These are phyloP conservation scores for Girardinichthys multiradiatus DNA, from an alignment of 2,113 vertebrate genomes.

Conservation along the genomic window DNA sequence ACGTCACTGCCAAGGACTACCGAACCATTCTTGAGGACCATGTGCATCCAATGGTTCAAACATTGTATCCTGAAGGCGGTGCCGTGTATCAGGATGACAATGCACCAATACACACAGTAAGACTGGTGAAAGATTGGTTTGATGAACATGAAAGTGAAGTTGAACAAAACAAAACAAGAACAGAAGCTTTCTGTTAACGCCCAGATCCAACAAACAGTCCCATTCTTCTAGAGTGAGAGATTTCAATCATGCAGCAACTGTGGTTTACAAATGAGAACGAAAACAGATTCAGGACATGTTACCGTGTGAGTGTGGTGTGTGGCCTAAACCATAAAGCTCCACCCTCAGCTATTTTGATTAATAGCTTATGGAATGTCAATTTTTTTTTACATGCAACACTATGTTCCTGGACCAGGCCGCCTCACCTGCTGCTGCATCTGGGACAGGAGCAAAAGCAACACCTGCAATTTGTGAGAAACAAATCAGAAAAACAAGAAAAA, in stretches of 20 bases:
- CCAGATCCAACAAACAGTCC: constrained; percentile 19
- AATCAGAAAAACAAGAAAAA: neutral
- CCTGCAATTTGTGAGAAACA: constrained; percentile 21
- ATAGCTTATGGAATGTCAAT: too few species aligned
- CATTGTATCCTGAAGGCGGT: too few species aligned
- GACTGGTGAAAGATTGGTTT: too few species aligned
- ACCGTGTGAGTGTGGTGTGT: neutral
- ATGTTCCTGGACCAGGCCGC: neutral
- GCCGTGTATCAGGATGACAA: too few species aligned
- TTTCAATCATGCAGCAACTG: neutral
- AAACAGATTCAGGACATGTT: neutral
- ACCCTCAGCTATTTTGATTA: too few species aligned
- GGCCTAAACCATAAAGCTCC: neutral
- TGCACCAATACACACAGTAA: too few species aligned
- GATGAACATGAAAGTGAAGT: too few species aligned
- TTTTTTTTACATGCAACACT: neutral
- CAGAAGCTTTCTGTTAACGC: constrained; percentile 31
- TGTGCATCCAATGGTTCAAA: too few species aligned
- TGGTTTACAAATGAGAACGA: neutral
- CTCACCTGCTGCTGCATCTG: constrained; percentile 48
- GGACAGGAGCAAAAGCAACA: neutral
- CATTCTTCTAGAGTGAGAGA: constrained; percentile 23
- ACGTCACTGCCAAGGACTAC: too few species aligned
- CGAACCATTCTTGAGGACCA: too few species aligned
- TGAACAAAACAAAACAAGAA: neutral